phyloP scores from a whole-genome alignment of 2,113 vertebrate species.

The Thermophis baileyi region DNA sequence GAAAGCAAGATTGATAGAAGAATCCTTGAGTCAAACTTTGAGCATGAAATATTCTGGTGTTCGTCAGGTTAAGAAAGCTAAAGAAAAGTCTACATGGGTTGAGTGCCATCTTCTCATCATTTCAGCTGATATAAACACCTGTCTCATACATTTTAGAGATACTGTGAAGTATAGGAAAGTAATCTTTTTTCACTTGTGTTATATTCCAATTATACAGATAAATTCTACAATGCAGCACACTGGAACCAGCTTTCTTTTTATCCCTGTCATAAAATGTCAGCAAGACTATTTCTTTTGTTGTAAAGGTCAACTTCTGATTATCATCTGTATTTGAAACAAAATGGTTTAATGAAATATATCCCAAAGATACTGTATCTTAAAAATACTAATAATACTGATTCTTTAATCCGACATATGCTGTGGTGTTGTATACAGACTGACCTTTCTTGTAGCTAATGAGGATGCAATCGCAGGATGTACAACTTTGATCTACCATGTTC shows the following conservation, averaged over 20 bases:
- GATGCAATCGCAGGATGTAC: not conserved
- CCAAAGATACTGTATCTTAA: conserved; percentile 21
- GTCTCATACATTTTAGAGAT: conserved; percentile 3
- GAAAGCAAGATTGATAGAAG: not conserved
- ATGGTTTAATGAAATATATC: conserved; percentile 35
- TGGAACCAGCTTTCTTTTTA: conserved; percentile 21
- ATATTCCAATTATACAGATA: conserved; percentile 22
- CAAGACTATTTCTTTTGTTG: conserved; percentile 24
- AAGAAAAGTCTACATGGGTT: not conserved
- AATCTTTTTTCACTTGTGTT: conserved; percentile 22
- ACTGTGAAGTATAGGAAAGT: conserved; percentile 16
- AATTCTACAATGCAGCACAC: conserved; percentile 10
- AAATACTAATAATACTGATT: conserved; percentile 18
- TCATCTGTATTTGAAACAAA: conserved; percentile 39
- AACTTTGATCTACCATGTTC: conserved; percentile 19
- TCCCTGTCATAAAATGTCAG: conserved; percentile 28
- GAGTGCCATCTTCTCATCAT: conserved; percentile 20
- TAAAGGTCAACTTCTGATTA: conserved; percentile 48
- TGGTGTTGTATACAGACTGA: conserved; percentile 10
- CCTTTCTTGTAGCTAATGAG: conserved; percentile 33
- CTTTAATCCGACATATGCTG: conserved; percentile 1
- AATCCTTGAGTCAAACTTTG: not conserved
- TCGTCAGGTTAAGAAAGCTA: conserved; percentile 8
- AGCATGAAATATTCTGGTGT: not conserved
- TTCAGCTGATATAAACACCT: conserved; percentile 14